phyloP scores from a whole-genome alignment of 1,140 invertebrate species.

The Propsilocerus akamusi region DNA sequence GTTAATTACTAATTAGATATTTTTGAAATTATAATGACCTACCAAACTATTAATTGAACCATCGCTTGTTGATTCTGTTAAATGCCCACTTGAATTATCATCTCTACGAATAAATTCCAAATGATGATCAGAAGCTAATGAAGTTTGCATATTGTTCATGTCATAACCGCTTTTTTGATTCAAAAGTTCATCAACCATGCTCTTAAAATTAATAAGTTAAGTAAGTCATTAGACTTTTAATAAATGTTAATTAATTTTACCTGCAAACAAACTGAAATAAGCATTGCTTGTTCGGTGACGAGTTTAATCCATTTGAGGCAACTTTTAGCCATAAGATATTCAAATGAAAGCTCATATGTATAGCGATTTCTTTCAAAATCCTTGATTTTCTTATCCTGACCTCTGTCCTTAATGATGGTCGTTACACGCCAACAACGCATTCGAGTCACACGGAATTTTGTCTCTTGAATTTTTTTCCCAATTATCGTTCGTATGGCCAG shows the following conservation, averaged over 20 bases:
- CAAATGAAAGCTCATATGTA: constrained; percentile 74
- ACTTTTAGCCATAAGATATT: constrained; percentile 87
- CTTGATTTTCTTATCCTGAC: constrained; percentile 10
- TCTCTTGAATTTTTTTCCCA: constrained; percentile 42
- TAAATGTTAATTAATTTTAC: constrained; percentile 14
- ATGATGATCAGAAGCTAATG: not conserved
- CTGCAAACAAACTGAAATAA: constrained; percentile 88
- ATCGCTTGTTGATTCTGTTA: constrained; percentile 15
- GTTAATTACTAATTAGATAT: constrained; percentile 31
- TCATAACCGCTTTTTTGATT: constrained; percentile 47
- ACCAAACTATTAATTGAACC: constrained; percentile 17
- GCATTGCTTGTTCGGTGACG: constrained; percentile 73
- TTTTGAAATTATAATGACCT: constrained; percentile 29
- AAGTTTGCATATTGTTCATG: constrained; percentile 8
- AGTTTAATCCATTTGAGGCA: constrained; percentile 85
- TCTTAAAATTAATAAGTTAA: constrained; percentile 18
- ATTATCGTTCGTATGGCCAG: constrained; percentile 42
- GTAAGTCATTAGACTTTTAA: not conserved
- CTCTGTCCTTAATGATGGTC: constrained; percentile 54
- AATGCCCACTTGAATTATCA: constrained; percentile 10
- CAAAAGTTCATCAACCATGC: constrained; percentile 87
- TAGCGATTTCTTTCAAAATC: constrained; percentile 14
- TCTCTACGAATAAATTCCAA: not conserved
- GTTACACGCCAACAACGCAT: constrained; percentile 96
- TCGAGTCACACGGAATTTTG: constrained; percentile 77